Conservation (phyloP, 2,888 invertebrate species). For the Candidula unifasciata region DNA sequence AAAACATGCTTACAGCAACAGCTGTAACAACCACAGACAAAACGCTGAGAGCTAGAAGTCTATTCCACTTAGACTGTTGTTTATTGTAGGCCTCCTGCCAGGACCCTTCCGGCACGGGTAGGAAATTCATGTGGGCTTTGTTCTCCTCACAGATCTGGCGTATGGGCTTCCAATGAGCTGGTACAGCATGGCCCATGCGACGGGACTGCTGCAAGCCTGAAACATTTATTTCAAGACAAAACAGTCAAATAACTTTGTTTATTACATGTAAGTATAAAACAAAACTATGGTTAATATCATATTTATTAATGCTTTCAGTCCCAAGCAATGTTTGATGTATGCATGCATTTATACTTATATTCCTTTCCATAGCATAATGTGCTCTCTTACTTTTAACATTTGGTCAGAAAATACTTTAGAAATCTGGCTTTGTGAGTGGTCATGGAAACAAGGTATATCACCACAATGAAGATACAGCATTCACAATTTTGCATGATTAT, state of each 20-base stretch:
- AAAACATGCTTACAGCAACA: slow-evolving; percentile 52
- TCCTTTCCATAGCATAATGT: too few species aligned
- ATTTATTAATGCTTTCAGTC: too few species aligned
- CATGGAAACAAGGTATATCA: too few species aligned
- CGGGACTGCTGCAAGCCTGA: slow-evolving; percentile 12
- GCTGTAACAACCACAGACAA: slow-evolving; percentile 54
- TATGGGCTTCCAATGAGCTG: slow-evolving; percentile 54
- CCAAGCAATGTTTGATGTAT: too few species aligned
- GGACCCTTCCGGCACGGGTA: slow-evolving; percentile 66
- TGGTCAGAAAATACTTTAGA: too few species aligned
- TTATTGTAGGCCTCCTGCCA: slow-evolving; percentile 63
- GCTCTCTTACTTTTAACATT: too few species aligned
- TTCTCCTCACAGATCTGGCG: slow-evolving; percentile 53
- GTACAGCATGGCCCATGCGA: slow-evolving; percentile 50
- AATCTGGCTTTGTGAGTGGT: too few species aligned
- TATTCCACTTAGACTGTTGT: slow-evolving; percentile 60
- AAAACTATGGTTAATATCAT: too few species aligned
- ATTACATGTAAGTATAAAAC: not conserved
- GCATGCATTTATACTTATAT: too few species aligned
- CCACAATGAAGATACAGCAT: too few species aligned
- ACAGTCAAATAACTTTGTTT: not conserved
- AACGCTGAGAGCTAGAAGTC: slow-evolving; percentile 51
- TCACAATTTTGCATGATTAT: too few species aligned
- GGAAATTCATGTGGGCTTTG: slow-evolving; percentile 57
- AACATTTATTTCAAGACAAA: not conserved